Conservation (phyloP, 2,888 invertebrate genomes). For the Serrognathus titanus region DNA sequence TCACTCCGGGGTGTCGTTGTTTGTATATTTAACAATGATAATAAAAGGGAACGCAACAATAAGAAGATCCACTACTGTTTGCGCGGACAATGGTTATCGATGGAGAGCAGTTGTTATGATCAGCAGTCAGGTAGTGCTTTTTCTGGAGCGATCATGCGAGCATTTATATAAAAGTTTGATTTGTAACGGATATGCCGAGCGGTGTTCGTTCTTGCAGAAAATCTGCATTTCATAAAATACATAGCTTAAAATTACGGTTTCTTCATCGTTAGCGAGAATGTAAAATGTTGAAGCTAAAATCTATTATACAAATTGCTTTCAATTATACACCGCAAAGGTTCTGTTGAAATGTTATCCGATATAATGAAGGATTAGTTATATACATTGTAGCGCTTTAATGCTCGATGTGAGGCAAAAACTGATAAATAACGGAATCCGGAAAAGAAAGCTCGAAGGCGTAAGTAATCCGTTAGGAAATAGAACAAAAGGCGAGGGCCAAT, state of each 20-base stretch:
- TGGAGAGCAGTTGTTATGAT: constrained; percentile 28
- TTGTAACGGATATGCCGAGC: constrained; percentile 9
- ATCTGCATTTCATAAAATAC: too few relatives aligned
- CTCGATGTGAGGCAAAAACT: background rate
- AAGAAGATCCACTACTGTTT: constrained; percentile 39
- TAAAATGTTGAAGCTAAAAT: too few relatives aligned
- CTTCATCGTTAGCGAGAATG: too few relatives aligned
- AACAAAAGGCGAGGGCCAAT: constrained; percentile 46
- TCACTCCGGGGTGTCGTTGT: constrained; percentile 46
- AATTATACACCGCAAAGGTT: too few relatives aligned
- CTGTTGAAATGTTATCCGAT: too few relatives aligned
- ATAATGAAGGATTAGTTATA: too few relatives aligned
- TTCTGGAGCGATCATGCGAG: constrained; percentile 22
- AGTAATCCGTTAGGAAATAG: constrained; percentile 44
- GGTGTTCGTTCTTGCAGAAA: too few relatives aligned
- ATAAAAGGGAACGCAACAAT: constrained; percentile 41
- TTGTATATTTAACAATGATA: constrained; percentile 41
- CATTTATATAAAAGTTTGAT: constrained; percentile 5
- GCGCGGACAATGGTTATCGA: constrained; percentile 30
- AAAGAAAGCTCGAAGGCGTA: constrained; percentile 42
- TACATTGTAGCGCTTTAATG: background rate
- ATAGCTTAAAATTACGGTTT: too few relatives aligned
- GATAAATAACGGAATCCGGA: constrained; percentile 20
- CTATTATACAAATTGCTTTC: too few relatives aligned
- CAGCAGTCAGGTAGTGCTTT: constrained; percentile 27